Conservation (phyloP, 2,113 vertebrate genomes). For the Crotophaga sulcirostris region DNA sequence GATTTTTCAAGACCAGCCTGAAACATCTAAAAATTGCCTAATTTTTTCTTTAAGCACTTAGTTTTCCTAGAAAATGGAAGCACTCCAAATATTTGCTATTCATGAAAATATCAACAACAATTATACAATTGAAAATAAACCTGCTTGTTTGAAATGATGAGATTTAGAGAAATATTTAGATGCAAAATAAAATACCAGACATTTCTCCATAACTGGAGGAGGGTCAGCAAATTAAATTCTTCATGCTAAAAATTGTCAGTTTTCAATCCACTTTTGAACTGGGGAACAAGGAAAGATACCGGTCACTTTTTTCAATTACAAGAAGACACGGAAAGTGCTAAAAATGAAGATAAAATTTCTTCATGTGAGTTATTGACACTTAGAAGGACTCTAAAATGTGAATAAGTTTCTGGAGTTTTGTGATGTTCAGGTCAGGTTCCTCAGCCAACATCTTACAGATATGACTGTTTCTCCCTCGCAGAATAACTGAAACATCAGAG, state of each 20-base stretch:
- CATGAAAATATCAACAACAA: not conserved
- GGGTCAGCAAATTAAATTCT: not conserved
- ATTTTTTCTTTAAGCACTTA: not conserved
- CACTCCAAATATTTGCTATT: not conserved
- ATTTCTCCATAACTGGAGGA: not conserved
- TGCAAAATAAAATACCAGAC: not conserved
- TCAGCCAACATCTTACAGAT: not conserved
- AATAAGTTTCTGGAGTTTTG: not conserved
- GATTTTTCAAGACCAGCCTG: conserved; percentile 30
- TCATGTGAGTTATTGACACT: not conserved
- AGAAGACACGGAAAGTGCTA: not conserved
- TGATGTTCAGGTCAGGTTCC: not conserved
- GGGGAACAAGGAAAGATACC: not conserved
- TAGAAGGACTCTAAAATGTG: not conserved
- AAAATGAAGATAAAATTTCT: not conserved
- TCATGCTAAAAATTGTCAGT: not conserved
- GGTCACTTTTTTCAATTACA: not conserved
- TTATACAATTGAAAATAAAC: not conserved
- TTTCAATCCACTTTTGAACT: not conserved
- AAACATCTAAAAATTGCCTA: not conserved
- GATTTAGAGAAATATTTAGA: not conserved
- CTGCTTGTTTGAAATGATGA: not conserved
- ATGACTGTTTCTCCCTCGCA: not conserved
- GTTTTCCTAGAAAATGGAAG: not conserved
- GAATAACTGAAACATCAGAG: not conserved